A percentile compares a stretch with the other conserved stretches of the same genome.
These are phyloP conservation scores for Atlantisia rogersi DNA, from an alignment of 2,113 vertebrate species.

Conservation along the genomic window DNA sequence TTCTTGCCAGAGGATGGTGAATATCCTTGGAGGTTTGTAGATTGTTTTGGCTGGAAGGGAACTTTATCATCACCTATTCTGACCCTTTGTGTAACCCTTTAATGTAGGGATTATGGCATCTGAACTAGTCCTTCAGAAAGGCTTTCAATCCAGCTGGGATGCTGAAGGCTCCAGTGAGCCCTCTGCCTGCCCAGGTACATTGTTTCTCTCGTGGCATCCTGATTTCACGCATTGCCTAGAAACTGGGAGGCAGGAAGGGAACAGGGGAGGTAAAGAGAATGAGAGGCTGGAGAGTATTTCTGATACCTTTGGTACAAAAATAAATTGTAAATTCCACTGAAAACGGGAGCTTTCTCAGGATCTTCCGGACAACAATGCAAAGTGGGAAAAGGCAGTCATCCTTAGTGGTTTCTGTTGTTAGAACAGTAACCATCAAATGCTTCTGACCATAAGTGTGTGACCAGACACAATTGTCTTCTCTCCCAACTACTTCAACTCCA, in stretches of 20 bases:
- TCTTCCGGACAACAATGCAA: not conserved
- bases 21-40: slow-evolving; percentile 13
- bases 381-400: not conserved
- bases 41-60: slow-evolving; percentile 42
- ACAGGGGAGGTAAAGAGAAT: not conserved
- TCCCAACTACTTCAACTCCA: not conserved
- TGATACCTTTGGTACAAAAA: not conserved
- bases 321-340: not conserved
- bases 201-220: rapidly evolving
- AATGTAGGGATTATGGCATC: not conserved
- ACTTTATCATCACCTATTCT: slow-evolving; percentile 17
- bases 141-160: not conserved
- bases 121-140: not conserved
- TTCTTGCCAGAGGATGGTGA: slow-evolving; percentile 10
- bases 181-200: not conserved
- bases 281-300: not conserved
- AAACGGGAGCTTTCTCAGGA: not conserved
- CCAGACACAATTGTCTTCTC: not conserved
- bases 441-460: not conserved
- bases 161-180: not conserved
- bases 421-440: not conserved
- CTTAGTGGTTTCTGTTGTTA: not conserved
- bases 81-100: slow-evolving; percentile 15
- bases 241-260: not conserved
- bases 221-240: not conserved